Percentiles rank a stretch among this genome's conserved stretches.
phyloP scores from a whole-genome alignment of 1,140 invertebrate genomes.

The Drosophila kohkoa region DNA sequence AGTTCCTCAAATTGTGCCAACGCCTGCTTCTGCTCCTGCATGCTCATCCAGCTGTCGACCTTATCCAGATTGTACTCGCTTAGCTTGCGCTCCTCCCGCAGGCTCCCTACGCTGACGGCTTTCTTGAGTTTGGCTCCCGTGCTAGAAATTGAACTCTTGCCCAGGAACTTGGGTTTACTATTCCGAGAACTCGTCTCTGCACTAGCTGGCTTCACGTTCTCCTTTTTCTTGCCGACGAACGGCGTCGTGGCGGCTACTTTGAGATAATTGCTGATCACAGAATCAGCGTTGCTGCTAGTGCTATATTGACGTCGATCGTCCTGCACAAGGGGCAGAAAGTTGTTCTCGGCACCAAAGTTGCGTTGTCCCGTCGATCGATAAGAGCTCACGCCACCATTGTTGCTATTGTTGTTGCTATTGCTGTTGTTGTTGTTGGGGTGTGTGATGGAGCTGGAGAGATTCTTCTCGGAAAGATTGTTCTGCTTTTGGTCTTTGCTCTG shows the following conservation, averaged over 20 bases:
- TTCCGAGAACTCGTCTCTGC: slow-evolving; percentile 37
- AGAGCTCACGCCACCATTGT: background rate
- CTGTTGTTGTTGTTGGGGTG: slow-evolving; percentile 4
- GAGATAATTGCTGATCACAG: slow-evolving; percentile 80
- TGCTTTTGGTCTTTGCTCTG: slow-evolving; percentile 62
- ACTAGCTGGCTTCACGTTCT: slow-evolving; percentile 69
- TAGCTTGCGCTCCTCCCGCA: slow-evolving; percentile 76
- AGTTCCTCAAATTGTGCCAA: slow-evolving; percentile 55
- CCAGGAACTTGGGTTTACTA: slow-evolving; percentile 30
- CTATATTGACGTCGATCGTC: slow-evolving; percentile 48
- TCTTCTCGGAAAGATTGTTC: slow-evolving; percentile 77
- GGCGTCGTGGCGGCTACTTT: slow-evolving; percentile 61
- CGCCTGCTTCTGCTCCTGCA: slow-evolving; percentile 72
- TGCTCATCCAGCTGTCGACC: slow-evolving; percentile 84
- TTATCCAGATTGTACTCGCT: slow-evolving; percentile 84
- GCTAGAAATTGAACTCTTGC: slow-evolving; percentile 21
- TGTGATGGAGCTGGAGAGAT: slow-evolving; percentile 21
- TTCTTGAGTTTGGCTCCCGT: slow-evolving; percentile 63
- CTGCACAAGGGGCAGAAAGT: slow-evolving; percentile 59
- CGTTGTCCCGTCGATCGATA: slow-evolving; percentile 37
- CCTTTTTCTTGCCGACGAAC: slow-evolving; percentile 75
- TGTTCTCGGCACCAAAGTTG: slow-evolving; percentile 69
- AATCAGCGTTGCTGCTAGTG: slow-evolving; percentile 51
- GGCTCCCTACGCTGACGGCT: slow-evolving; percentile 64
- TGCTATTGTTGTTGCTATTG: background rate